Evolutionary conservation across 2,797 vertebrate genomes (phyloP), one percentile per base, ranked within the genome.

Genomic region (Brachyalestes nurse): DNA sequence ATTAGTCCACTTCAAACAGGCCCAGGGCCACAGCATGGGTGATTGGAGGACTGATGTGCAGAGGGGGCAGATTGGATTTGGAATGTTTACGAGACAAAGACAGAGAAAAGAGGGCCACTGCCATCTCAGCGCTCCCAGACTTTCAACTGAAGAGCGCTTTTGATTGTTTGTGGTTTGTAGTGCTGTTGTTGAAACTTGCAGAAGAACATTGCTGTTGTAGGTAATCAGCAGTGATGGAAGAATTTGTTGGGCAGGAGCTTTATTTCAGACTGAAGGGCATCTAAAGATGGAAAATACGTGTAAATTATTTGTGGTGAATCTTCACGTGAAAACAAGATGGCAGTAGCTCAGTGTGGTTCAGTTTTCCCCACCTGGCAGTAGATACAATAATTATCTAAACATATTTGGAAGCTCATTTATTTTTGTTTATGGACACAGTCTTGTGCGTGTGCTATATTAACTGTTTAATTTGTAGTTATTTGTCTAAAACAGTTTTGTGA

Each of bases 1-100:
- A 88, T 91, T 87, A 87, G 79, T 77, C 0, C 34, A 82, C 62
- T 86, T 88, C 75, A 85, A 61, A 87, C 84, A 25, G 47, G 23
- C 73, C 57, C 49, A 67, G 70, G 55, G 12, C 62, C 77, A 66
- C 19, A 69, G 72, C 5, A 25, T 67, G 71, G 79, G n/a, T 73
- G 66, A 67, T 42, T 47, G 40, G 40, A 47, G 66, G 70, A 69
- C 58, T 71, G 82, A 65, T 67, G n/a, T 16, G 28, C 62, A 65
- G 75, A 65, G 12, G 38, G 53, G 4, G 40, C 55, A 34, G 77
- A 83, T 66, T 12, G 23, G 74, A 77, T 75, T 53, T 64, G 9
- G 10, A 83, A 78, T 21, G 34, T 65, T 21, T 73, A 17, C 1
- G 34, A 73, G 34, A 34, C 17, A 71, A 64, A 55, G 67, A 13